phyloP scores from a whole-genome alignment of 2,888 invertebrate species.

The Drosophila fungiperda region DNA sequence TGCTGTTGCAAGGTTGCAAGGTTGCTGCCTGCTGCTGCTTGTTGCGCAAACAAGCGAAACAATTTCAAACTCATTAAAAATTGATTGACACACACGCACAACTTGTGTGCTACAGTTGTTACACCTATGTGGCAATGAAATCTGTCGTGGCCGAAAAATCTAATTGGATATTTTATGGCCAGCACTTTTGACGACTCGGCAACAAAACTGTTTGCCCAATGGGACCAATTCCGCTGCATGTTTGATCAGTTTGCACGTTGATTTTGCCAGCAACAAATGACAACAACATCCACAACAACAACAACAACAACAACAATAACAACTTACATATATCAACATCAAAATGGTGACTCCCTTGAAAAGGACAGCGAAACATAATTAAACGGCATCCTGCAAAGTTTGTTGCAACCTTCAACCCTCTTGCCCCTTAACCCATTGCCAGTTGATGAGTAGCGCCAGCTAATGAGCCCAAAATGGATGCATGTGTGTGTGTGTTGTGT shows the following conservation, averaged over 20 bases:
- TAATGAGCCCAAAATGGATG: slow-evolving; percentile 60
- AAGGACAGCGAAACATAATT: slow-evolving; percentile 76
- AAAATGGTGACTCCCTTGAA: slow-evolving; percentile 36
- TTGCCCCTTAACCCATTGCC: background rate
- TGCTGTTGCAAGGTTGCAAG: background rate
- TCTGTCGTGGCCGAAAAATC: slow-evolving; percentile 66
- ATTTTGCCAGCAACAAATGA: slow-evolving; percentile 29
- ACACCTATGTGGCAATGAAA: slow-evolving; percentile 49
- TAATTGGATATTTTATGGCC: slow-evolving; percentile 81
- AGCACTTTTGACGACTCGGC: slow-evolving; percentile 67
- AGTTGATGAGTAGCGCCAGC: slow-evolving; percentile 35
- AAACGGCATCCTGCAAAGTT: slow-evolving; percentile 64
- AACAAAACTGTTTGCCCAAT: slow-evolving; percentile 37
- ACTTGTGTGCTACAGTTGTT: slow-evolving; percentile 20
- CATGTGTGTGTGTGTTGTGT: slow-evolving; percentile 12
- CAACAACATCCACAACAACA: background rate
- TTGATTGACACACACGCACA: slow-evolving; percentile 70
- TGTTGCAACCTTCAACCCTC: background rate
- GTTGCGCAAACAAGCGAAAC: slow-evolving; percentile 55
- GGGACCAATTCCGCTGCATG: slow-evolving; percentile 77
- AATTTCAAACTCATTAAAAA: slow-evolving; percentile 83
- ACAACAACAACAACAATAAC: slow-evolving; percentile 19
- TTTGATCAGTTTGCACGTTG: slow-evolving; percentile 71
- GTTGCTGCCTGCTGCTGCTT: background rate
- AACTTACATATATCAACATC: slow-evolving; percentile 63